These are phyloP conservation scores for Pachycephala philippinensis DNA, from an alignment of 2,113 vertebrate species.

Conservation along the genomic window DNA sequence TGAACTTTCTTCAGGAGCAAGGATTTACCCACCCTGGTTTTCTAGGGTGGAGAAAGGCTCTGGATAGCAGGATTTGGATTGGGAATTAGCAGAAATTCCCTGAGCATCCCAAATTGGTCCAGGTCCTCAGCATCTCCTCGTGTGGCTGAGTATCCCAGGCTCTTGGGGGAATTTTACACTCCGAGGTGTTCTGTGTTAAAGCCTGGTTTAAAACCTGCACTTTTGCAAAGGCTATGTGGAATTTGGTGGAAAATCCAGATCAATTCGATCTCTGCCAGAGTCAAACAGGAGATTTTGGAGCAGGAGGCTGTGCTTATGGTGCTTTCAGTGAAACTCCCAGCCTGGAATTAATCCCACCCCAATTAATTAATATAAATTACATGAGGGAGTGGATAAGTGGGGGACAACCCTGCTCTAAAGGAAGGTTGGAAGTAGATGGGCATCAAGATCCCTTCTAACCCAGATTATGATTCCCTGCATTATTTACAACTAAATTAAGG, in stretches of 20 bases:
- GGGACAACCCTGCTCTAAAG: too few species aligned
- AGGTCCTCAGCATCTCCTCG: not conserved
- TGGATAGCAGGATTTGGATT: rapidly evolving
- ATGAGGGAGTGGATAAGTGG: not conserved
- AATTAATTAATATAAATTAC: not conserved
- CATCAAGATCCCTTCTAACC: not conserved
- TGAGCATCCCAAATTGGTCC: not conserved
- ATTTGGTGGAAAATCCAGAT: not conserved
- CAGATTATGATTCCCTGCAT: not conserved
- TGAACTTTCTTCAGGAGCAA: not conserved
- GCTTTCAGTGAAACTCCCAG: not conserved
- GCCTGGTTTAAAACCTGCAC: not conserved
- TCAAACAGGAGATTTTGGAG: not conserved
- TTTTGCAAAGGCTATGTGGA: not conserved
- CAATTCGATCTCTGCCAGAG: not conserved
- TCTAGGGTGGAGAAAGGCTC: not conserved
- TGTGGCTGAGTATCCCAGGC: not conserved
- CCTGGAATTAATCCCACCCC: not conserved
- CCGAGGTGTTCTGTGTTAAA: not conserved
- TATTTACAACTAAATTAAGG: not conserved
- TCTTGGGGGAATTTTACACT: rapidly evolving
- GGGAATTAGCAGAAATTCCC: too few species aligned
- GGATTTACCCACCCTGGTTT: not conserved
- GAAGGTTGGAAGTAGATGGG: not conserved
- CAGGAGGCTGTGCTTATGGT: not conserved